Evolutionary conservation across 1,140 invertebrate genomes (phyloP), one percentile per base, ranked within the genome.

Genomic region (Drosophila setifemur): DNA sequence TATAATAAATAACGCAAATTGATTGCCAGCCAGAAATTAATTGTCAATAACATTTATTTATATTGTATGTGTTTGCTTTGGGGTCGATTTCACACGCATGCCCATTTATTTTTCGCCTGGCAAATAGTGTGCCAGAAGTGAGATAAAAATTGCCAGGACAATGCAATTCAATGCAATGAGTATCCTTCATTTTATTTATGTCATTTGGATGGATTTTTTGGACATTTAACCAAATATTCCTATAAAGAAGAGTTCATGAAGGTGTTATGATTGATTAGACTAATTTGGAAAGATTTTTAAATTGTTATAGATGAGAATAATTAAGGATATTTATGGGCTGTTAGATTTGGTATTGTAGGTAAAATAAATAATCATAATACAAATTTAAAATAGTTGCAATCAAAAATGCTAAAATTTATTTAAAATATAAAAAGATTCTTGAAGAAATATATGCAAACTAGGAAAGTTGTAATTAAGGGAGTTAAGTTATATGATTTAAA

Each of bases 1-100:
- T 14, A 64, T 33, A 64, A 66, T 66, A 66, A 66, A 66, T 66
- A 66, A 66, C 33, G 26, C 57, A 66, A 66, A 64, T 66, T 66
- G 60, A 66, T 66, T 66, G 61, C 61, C 19, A 49, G 61, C 43
- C 61, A 49, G 43, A 64, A 66, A 64, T 66, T 64, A 64, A 64
- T 66, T 64, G 61, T 66, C 61, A 66, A 66, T 66, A 64, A 19
- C 58, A 39, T 64, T 48, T 64, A 64, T 64, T 29, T 48, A 63
- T 63, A 63, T 37, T 37, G 33, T 19, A 8, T 47, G 25, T 63
- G 25, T 63, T 64, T 48, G 57, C 55, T 48, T 39, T 29, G 57
- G 14, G n/a, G 54, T 12, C 54, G 47, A 57, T 64, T 48, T 39
- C 33, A n/a, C 35, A 45, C 55, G 55, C 18, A 9, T 7, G 39